phyloP scores from a whole-genome alignment of 1,140 invertebrate genomes.

The Diorhabda elongata region DNA sequence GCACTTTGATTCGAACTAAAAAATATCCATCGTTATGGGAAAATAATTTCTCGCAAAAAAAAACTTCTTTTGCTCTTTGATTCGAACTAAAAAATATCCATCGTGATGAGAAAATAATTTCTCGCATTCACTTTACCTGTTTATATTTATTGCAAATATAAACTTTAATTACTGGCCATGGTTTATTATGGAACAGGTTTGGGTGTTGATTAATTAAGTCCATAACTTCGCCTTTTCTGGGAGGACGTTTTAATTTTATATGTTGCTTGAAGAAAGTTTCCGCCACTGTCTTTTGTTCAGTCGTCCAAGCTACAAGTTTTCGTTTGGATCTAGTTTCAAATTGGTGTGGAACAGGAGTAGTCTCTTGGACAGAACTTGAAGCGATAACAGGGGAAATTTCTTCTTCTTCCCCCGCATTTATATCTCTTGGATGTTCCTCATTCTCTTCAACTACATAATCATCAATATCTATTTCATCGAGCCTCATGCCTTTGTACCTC shows the following conservation, averaged over 20 bases:
- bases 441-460: constrained; percentile 39
- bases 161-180: constrained; percentile 23
- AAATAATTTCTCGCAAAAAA: too few relatives aligned
- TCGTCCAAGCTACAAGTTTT: neutral
- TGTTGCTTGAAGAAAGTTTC: constrained; percentile 5
- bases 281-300: constrained; percentile 11
- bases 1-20: too few relatives aligned
- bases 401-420: constrained; percentile 16
- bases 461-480: constrained; percentile 37
- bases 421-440: constrained; percentile 11
- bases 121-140: too few relatives aligned
- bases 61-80: too few relatives aligned
- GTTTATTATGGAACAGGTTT: constrained; percentile 21
- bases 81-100: too few relatives aligned
- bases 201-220: constrained; percentile 27
- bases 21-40: too few relatives aligned
- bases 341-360: too few relatives aligned
- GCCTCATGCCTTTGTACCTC: constrained; percentile 38
- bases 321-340: too few relatives aligned
- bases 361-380: neutral
- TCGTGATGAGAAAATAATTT: too few relatives aligned
- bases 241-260: too few relatives aligned
- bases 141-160: constrained; percentile 13
- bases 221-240: neutral
- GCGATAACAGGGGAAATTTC: neutral